Conservation (phyloP, 2,797 vertebrate species). For the Sebastes itinus region DNA sequence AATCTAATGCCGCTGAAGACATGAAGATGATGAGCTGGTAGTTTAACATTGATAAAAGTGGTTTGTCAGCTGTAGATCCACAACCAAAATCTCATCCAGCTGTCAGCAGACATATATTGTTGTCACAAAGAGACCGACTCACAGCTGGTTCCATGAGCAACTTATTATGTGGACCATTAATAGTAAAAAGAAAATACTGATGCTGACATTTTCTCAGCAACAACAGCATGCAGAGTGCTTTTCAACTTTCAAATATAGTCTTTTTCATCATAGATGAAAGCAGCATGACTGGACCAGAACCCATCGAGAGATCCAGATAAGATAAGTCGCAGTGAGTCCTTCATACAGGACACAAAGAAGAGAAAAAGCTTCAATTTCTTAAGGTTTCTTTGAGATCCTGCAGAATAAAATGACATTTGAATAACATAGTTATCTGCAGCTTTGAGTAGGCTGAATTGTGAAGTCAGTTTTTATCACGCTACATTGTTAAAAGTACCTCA, state of each 20-base stretch:
- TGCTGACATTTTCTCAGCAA: conserved; percentile 49
- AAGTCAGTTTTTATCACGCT: conserved; percentile 10
- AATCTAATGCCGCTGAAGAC: not conserved
- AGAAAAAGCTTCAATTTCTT: conserved; percentile 32
- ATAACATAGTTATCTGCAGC: conserved; percentile 38
- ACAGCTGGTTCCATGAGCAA: not conserved
- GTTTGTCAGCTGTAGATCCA: not conserved
- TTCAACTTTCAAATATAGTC: conserved; percentile 59
- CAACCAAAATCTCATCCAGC: not conserved
- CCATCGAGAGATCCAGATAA: conserved; percentile 65
- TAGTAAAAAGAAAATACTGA: conserved; percentile 6
- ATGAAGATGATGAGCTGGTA: too few relatives aligned
- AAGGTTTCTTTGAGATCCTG: conserved; percentile 41
- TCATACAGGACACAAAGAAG: conserved; percentile 52
- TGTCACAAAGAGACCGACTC: not conserved
- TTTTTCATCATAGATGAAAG: conserved; percentile 63
- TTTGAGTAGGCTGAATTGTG: conserved; percentile 4
- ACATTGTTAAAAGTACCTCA: conserved; percentile 21
- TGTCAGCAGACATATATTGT: conserved; percentile 8
- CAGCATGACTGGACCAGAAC: conserved; percentile 52
- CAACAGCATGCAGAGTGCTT: conserved; percentile 37
- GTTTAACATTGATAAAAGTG: not conserved
- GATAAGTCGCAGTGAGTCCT: conserved; percentile 48
- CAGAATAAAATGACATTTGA: conserved; percentile 43
- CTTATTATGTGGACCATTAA: conserved; percentile 5